These are phyloP conservation scores for Papilio polytes DNA, from an alignment of 1,140 invertebrate genomes.

Conservation along the genomic window DNA sequence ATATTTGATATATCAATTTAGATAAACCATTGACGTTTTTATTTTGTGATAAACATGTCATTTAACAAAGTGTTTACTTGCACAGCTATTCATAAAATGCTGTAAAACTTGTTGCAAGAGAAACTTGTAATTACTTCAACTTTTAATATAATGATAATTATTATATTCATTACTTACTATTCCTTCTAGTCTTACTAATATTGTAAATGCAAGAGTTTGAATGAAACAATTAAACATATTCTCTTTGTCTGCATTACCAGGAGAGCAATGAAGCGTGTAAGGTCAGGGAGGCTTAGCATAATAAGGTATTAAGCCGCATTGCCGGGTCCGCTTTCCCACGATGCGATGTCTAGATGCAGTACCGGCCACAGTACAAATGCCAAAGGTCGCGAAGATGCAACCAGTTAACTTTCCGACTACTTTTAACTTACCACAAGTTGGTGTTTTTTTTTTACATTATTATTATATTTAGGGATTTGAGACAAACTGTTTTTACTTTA, in stretches of 20 bases:
- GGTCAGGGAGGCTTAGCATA: constrained; percentile 23
- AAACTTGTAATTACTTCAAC: background rate
- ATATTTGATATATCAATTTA: constrained; percentile 29
- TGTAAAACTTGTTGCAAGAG: background rate
- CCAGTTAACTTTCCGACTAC: background rate
- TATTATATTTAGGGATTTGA: no score
- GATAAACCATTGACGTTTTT: constrained; percentile 22
- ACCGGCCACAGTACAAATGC: background rate
- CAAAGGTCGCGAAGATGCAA: constrained; percentile 5
- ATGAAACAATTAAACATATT: constrained; percentile 22
- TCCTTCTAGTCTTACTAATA: no score
- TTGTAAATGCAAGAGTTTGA: no score
- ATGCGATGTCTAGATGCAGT: background rate
- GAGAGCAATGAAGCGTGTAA: constrained; percentile 28
- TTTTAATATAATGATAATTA: no score
- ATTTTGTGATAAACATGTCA: constrained; percentile 25
- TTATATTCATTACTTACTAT: no score
- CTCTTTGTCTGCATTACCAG: background rate
- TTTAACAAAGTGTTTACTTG: background rate
- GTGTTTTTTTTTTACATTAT: no score
- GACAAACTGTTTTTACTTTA: no score
- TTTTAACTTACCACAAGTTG: no score
- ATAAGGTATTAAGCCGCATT: constrained; percentile 24
- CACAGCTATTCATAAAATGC: background rate
- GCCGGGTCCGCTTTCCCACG: constrained; percentile 27